Evolutionary conservation across 2,113 vertebrate species (phyloP).

Genomic region (Epinephelus moara): DNA sequence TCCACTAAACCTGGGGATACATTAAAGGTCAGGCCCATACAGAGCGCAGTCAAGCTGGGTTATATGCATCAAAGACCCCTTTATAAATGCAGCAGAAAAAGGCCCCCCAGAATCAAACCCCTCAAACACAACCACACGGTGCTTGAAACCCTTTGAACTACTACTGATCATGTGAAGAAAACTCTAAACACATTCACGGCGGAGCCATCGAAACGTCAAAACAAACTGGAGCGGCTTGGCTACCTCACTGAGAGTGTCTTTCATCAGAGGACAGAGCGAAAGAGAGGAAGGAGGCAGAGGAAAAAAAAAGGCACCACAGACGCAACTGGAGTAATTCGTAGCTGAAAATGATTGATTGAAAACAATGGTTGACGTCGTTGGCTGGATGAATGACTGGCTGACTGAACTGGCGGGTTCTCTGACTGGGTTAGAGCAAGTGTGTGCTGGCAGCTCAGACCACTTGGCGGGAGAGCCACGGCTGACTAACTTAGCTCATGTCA

Average conservation of each 20-base stretch:
- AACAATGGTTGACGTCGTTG: conserved; percentile 49
- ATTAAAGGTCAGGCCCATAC: conserved; percentile 40
- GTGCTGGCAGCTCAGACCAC: conserved; percentile 45
- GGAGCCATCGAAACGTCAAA: conserved; percentile 60
- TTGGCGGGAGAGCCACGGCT: conserved; percentile 29
- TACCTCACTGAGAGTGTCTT: conserved; percentile 43
- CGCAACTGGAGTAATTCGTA: conserved; percentile 36
- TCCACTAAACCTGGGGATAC: conserved; percentile 23
- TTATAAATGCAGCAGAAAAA: conserved; percentile 40
- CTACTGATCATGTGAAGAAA: conserved; percentile 42
- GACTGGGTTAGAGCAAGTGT: conserved; percentile 47
- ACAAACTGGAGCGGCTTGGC: conserved; percentile 60
- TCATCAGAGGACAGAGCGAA: conserved; percentile 22
- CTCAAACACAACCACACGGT: conserved; percentile 24
- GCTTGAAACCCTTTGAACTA: conserved; percentile 25
- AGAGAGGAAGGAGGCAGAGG: background rate
- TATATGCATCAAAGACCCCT: conserved; percentile 5
- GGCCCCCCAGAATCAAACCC: conserved; percentile 23
- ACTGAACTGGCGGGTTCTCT: conserved; percentile 35
- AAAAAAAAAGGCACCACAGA: conserved; percentile 3
- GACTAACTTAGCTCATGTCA: conserved; percentile 36
- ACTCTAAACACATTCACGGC: conserved; percentile 57
- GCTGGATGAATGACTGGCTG: conserved; percentile 52
- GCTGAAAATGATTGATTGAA: conserved; percentile 61
- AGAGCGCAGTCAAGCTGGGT: conserved; percentile 12